Conservation (phyloP, 1,140 invertebrate genomes). For the Leptestheria dahalacensis region DNA sequence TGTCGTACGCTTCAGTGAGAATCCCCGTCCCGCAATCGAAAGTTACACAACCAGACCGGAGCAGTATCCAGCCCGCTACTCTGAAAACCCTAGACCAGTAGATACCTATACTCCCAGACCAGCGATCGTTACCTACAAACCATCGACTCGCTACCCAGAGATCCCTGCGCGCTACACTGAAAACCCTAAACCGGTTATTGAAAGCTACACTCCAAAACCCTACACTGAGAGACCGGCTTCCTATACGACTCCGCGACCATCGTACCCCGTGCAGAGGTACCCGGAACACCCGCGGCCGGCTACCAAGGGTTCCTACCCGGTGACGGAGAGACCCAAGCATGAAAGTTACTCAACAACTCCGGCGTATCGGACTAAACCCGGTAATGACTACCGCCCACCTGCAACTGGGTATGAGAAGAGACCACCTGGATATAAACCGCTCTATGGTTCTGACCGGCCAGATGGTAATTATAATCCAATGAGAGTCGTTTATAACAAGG, state of each 20-base stretch:
- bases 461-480: neutral
- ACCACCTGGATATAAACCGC: neutral
- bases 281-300: neutral
- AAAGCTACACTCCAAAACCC: neutral
- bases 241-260: neutral
- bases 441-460: neutral
- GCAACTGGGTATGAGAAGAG: neutral
- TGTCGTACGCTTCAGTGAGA: too few species aligned
- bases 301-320: neutral
- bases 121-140: too few species aligned
- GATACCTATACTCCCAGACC: too few species aligned
- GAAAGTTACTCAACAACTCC: neutral
- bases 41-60: too few species aligned
- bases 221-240: neutral
- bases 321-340: neutral
- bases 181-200: neutral
- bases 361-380: neutral
- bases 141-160: too few species aligned
- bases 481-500: neutral
- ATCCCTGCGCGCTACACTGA: too few species aligned
- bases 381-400: neutral
- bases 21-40: too few species aligned
- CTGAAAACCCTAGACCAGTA: too few species aligned
- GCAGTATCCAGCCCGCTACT: too few species aligned
- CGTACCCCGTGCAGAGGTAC: neutral